phyloP scores from a whole-genome alignment of 2,888 invertebrate genomes.

The Tetrapedia diversipes region DNA sequence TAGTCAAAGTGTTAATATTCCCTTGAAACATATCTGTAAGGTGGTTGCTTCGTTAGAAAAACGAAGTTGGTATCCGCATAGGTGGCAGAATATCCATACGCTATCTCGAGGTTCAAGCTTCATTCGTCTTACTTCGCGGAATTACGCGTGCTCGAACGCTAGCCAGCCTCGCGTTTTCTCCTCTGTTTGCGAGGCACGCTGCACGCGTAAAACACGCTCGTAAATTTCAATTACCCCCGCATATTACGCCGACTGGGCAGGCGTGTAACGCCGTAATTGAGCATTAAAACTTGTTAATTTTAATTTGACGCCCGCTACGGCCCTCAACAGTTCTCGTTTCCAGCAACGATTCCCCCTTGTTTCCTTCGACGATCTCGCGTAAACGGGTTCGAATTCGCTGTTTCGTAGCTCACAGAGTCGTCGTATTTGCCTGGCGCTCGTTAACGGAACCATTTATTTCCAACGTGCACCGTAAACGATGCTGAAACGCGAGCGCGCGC shows the following conservation, averaged over 20 bases:
- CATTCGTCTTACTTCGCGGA: slow-evolving; percentile 16
- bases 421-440: no score
- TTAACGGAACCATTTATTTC: no score
- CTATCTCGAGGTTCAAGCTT: background rate
- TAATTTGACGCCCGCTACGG: slow-evolving; percentile 6
- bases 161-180: slow-evolving; percentile 6
- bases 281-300: slow-evolving; percentile 44
- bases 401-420: background rate
- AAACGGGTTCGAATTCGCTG: background rate
- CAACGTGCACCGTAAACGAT: no score
- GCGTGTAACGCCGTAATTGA: slow-evolving; percentile 35
- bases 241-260: slow-evolving; percentile 12
- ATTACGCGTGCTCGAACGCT: background rate
- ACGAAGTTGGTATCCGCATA: background rate
- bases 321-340: background rate
- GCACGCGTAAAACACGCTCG: slow-evolving; percentile 24
- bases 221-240: slow-evolving; percentile 42
- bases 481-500: no score
- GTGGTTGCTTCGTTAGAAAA: no score
- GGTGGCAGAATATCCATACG: slow-evolving; percentile 33
- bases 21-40: no score
- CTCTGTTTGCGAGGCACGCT: slow-evolving; percentile 6
- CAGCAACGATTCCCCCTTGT: background rate
- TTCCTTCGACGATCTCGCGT: background rate
- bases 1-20: no score